phyloP scores from a whole-genome alignment of 2,113 vertebrate genomes.

The Mesitornis unicolor region DNA sequence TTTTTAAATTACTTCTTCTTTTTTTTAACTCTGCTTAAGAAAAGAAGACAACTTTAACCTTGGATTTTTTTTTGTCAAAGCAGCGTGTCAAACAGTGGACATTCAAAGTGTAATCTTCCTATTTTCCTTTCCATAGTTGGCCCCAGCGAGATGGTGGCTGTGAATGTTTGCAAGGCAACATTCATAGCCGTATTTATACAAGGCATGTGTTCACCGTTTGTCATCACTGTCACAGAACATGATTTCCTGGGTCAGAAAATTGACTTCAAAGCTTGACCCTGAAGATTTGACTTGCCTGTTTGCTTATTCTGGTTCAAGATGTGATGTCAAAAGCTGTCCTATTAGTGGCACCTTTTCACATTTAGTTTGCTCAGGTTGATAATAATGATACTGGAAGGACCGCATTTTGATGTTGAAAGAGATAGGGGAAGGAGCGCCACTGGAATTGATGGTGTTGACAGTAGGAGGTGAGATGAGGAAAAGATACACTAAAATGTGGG shows the following conservation, averaged over 20 bases:
- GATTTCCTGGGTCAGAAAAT: conserved; percentile 71
- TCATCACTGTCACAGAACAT: conserved; percentile 69
- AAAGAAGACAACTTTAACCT: background rate
- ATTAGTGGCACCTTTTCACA: conserved; percentile 75
- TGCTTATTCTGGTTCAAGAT: conserved; percentile 79
- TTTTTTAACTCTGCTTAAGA: background rate
- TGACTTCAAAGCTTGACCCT: conserved; percentile 76
- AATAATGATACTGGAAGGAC: conserved; percentile 71
- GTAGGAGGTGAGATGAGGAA: conserved; percentile 63
- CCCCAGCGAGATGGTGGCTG: background rate
- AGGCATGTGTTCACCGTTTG: conserved; percentile 55
- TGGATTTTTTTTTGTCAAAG: background rate
- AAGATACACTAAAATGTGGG: conserved; percentile 44
- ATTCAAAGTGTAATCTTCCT: background rate
- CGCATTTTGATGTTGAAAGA: conserved; percentile 69
- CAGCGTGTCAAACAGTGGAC: background rate
- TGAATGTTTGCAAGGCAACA: conserved; percentile 34
- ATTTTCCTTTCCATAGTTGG: background rate
- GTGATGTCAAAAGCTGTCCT: conserved; percentile 75
- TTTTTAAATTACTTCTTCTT: background rate
- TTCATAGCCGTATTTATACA: conserved; percentile 50
- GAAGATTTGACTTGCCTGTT: conserved; percentile 65
- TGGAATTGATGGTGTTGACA: conserved; percentile 74
- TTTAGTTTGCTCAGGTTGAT: conserved; percentile 71
- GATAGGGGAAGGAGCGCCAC: conserved; percentile 65